Evolutionary conservation across 2,888 invertebrate genomes (phyloP).

Genomic region (Microctonus brassicae): DNA sequence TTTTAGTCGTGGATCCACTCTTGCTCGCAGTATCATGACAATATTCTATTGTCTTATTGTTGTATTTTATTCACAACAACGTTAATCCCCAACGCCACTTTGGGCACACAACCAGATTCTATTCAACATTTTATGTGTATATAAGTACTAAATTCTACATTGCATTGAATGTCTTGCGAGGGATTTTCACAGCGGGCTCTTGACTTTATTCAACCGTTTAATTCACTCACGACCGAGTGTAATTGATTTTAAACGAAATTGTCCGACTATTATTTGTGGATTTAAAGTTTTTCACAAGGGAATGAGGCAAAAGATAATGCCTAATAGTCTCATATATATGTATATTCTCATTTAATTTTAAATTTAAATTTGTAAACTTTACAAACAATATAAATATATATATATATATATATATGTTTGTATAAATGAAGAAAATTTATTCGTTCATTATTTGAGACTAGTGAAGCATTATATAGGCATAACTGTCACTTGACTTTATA

Average conservation of each 20-base stretch:
- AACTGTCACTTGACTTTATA: conserved; percentile 1
- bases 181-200: neutral
- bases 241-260: conserved; percentile 24
- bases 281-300: neutral
- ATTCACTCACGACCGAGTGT: neutral
- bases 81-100: conserved; percentile 26
- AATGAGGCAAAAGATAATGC: neutral
- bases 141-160: neutral
- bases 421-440: neutral
- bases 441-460: neutral
- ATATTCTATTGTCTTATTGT: conserved; percentile 54
- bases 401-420: neutral
- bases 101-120: conserved; percentile 9
- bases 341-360: neutral
- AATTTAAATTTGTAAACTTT: conserved; percentile 2
- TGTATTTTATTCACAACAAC: conserved; percentile 44
- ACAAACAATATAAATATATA: neutral
- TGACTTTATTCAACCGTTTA: conserved; percentile 19
- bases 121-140: neutral
- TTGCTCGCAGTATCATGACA: conserved; percentile 51
- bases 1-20: conserved; percentile 54
- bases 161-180: neutral
- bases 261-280: conserved; percentile 11
- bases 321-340: neutral
- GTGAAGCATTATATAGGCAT: conserved; percentile 5